A percentile compares a stretch with the other conserved stretches of the same genome.
Conservation (phyloP, 2,797 vertebrate species). For the Cryptoblepharus egeriae region DNA sequence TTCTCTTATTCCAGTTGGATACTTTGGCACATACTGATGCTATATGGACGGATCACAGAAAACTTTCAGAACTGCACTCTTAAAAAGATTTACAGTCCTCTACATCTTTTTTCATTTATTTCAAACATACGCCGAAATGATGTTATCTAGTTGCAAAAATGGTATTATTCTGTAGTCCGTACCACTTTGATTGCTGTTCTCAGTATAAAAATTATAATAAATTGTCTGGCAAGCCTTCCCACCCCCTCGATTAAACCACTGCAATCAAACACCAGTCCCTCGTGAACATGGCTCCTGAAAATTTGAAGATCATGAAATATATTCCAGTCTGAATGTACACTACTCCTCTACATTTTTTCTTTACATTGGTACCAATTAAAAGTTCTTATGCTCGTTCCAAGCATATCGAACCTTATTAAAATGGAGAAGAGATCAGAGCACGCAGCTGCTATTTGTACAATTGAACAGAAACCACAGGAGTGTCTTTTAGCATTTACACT, state of each 20-base stretch:
- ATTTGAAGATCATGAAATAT: neutral
- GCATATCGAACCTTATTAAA: neutral
- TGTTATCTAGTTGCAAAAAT: neutral
- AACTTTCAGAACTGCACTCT: neutral
- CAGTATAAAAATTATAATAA: neutral
- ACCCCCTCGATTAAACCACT: neutral
- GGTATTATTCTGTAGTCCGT: neutral
- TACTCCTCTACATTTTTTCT: neutral
- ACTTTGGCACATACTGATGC: neutral
- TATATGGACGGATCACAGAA: neutral
- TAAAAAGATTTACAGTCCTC: neutral
- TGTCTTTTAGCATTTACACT: neutral
- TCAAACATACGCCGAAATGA: neutral
- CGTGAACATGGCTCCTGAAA: neutral
- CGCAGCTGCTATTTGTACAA: conserved; percentile 16
- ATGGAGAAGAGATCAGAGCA: neutral
- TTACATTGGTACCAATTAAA: neutral
- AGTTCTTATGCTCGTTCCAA: neutral
- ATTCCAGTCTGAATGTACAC: neutral
- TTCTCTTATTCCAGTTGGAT: neutral
- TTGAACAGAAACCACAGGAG: conserved; percentile 21
- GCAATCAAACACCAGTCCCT: neutral
- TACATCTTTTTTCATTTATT: neutral
- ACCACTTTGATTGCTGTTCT: neutral
- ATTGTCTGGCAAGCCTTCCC: neutral